Evolutionary conservation across 2,113 vertebrate species (phyloP), one percentile per base, ranked within the genome.

Genomic region (Aegithalos caudatus): DNA sequence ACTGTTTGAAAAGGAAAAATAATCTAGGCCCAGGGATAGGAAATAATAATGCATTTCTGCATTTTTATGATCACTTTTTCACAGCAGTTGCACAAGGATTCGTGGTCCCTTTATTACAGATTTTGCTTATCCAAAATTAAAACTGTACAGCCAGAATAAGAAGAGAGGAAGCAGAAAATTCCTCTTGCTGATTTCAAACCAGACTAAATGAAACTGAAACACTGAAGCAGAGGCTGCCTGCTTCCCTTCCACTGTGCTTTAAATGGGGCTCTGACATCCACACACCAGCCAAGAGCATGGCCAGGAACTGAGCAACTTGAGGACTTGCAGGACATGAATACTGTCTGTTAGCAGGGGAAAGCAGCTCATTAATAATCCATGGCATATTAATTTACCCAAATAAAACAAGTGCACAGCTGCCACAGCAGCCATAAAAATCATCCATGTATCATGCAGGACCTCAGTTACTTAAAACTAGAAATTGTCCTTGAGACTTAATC

Each of bases 331-430:
- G 84, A 57, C 47, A 37, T 60, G 66, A 40, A 42, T 38, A 10
- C 4, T 57, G 38, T 56, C n/a, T 35, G 6, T 54, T 15, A 48
- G 7, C n/a, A 58, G 53, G 50, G 35, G 62, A 60, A 80, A 58
- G 72, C 42, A n/a, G 20, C 80, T 80, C 31, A 50, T 94, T 95
- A 83, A 87, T 90, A 78, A 42, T 16, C 54, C 23, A 44, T 57
- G 47, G 57, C 60, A 22, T 77, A 37, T 51, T 85, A 77, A 69
- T 54, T 61, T 79, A 10, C 80, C 65, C 84, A 95, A 89, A 96
- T 88, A 94, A 95, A 94, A 58, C 76, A 90, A 86, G 71, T 76
- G 93, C 84, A 84, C 60, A 73, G 37, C 78, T 27, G 58, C 60
- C 47, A 45, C 18, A 40, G 66, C 0, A 0, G 61, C 72, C 47